phyloP scores from a whole-genome alignment of 1,140 invertebrate species.

The Aphelenchoides besseyi region DNA sequence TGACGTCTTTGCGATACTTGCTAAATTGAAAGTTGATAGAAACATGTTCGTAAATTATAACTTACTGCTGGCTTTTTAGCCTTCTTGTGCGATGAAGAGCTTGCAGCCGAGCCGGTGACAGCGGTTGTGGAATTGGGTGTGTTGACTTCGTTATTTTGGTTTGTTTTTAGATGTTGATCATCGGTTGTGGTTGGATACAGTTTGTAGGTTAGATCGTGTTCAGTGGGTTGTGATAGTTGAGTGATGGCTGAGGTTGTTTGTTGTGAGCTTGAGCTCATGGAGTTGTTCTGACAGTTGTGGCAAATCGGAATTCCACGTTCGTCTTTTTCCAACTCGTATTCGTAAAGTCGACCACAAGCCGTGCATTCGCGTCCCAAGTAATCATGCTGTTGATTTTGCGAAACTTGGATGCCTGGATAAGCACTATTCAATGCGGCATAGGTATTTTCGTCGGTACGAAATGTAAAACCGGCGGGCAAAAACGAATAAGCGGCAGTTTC shows the following conservation, averaged over 20 bases:
- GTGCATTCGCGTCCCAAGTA: slow-evolving; percentile 35
- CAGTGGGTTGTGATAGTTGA: neutral
- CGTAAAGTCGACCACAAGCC: slow-evolving; percentile 28
- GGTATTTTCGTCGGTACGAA: slow-evolving; percentile 19
- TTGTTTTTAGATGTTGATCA: neutral
- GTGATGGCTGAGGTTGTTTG: neutral
- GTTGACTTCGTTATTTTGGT: neutral
- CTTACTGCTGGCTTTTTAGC: slow-evolving; percentile 33
- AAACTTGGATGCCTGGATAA: slow-evolving; percentile 13
- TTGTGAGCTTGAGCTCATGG: neutral
- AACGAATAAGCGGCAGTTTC: slow-evolving; percentile 3
- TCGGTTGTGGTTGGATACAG: slow-evolving; percentile 14
- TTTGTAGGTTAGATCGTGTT: slow-evolving; percentile 2
- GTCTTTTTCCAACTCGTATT: slow-evolving; percentile 36
- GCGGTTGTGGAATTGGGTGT: slow-evolving; percentile 20
- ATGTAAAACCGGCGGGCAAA: slow-evolving; percentile 13
- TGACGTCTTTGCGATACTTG: slow-evolving; percentile 41
- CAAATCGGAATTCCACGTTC: slow-evolving; percentile 26
- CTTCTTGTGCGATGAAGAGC: slow-evolving; percentile 17
- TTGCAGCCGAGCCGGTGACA: slow-evolving; percentile 19
- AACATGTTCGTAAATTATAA: neutral
- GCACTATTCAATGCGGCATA: slow-evolving; percentile 1
- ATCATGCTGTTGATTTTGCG: slow-evolving; percentile 10
- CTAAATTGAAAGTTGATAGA: slow-evolving; percentile 14
- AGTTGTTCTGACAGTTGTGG: slow-evolving; percentile 31